Percentiles rank a stretch among this genome's conserved stretches.
Evolutionary conservation across 2,797 vertebrate genomes (phyloP).

Genomic region (Hypotaenidia philippensis): DNA sequence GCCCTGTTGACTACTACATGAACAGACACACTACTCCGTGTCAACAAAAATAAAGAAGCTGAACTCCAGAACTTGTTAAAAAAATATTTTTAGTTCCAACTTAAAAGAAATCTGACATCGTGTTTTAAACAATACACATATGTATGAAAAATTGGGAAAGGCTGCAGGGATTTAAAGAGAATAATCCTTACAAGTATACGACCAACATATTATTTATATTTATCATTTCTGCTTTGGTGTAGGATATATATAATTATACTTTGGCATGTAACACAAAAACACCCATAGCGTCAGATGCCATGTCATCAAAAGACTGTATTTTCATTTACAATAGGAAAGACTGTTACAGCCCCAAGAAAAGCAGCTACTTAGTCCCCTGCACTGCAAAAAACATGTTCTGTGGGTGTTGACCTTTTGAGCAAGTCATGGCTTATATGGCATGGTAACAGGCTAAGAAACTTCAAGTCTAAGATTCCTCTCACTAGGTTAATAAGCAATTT

Average conservation of each 20-base stretch:
- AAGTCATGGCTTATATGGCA: not conserved
- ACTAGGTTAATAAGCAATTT: not conserved
- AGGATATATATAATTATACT: not conserved
- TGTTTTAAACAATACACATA: not conserved
- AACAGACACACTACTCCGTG: not conserved
- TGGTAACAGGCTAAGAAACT: not conserved
- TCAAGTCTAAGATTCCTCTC: not conserved
- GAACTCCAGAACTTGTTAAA: not conserved
- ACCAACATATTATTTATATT: not conserved
- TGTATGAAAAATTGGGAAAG: not conserved
- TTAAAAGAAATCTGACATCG: not conserved
- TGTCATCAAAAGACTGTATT: not conserved
- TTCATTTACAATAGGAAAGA: not conserved
- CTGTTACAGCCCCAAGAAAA: not conserved
- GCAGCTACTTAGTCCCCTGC: not conserved
- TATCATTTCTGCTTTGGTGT: not conserved
- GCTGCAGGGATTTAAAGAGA: not conserved
- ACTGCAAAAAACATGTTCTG: not conserved
- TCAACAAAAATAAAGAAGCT: not conserved
- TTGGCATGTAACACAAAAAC: not conserved
- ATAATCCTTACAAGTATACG: not conserved
- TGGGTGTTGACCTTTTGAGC: slow-evolving; percentile 44
- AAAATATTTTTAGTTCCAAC: not conserved
- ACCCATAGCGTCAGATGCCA: not conserved
- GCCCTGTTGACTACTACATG: not conserved